Evolutionary conservation across 2,797 vertebrate species (phyloP), one percentile per base, ranked within the genome.

Genomic region (Microcaecilia unicolor): DNA sequence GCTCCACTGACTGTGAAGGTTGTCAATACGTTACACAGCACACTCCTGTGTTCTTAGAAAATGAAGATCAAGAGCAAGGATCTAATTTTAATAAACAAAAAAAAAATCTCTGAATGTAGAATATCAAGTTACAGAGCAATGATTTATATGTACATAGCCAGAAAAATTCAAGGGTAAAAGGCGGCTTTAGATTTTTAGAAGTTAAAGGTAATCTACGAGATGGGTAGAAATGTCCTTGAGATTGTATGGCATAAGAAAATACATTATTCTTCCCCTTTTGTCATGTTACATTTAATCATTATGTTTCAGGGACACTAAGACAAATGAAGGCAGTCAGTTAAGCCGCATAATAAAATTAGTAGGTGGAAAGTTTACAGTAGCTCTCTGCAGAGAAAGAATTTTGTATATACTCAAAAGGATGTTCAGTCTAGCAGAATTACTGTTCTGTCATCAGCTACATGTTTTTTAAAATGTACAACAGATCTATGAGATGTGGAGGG

Each of bases 91-190:
- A n/a, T n/a, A n/a, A n/a, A n/a, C n/a, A n/a, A n/a, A n/a, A 28
- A 59, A 62, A 48, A 44, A 23, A 23, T 18, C 20, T 31, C 28
- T 39, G 19, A 32, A 11, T 10, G 12, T 20, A 21, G 30, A 18
- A 37, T 22, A 27, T 15, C 41, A 28, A 21, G 31, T 18, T 19
- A 18, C 3, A 22, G 13, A 17, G 17, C 33, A 29, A 21, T 30
- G 37, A 34, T 1, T 0, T 18, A 8, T 10, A 17, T 4, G 7
- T 26, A 9, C 24, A 7, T 28, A 16, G 20, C 10, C 32, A 44
- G 26, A 17, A 15, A 37, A 43, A 44, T 44, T 48, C 53, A 58
- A 56, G 46, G 40, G 8, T 15, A 32, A 24, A 15, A 34, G 6
- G 19, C 27, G 7, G 8, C 25, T 13, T 20, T 11, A 5, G 9